Conservation (phyloP, 1,140 invertebrate species). For the Drosophila tsacasi region DNA sequence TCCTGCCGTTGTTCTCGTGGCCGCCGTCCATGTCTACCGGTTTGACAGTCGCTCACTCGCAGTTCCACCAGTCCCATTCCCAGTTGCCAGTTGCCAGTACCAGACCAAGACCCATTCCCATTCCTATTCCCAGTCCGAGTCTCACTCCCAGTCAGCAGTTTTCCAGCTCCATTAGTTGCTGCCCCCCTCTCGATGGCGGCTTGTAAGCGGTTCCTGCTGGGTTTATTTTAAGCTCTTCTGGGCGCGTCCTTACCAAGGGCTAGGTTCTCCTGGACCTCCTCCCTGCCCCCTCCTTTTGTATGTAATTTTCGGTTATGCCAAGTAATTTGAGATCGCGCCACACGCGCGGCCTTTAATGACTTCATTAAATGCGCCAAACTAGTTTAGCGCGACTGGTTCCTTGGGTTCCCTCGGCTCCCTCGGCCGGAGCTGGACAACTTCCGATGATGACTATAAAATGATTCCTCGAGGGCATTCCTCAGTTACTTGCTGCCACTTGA, state of each 20-base stretch:
- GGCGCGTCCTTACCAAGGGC: conserved; percentile 62
- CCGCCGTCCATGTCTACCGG: conserved; percentile 55
- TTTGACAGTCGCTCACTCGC: conserved; percentile 76
- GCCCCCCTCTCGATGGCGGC: conserved; percentile 23
- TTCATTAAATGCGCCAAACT: conserved; percentile 81
- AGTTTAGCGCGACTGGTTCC: conserved; percentile 58
- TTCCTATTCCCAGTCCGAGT: neutral
- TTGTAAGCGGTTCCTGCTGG: conserved; percentile 40
- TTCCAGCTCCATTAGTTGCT: conserved; percentile 66
- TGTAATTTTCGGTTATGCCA: conserved; percentile 82
- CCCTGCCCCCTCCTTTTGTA: conserved; percentile 41
- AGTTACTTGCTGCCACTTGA: conserved; percentile 55
- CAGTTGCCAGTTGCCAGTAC: conserved; percentile 25
- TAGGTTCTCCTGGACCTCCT: conserved; percentile 10
- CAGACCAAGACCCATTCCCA: conserved; percentile 3
- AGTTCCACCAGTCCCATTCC: conserved; percentile 27
- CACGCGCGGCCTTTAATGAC: conserved; percentile 84
- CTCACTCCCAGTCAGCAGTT: conserved; percentile 33
- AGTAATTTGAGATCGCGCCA: conserved; percentile 84
- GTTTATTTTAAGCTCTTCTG: conserved; percentile 71
- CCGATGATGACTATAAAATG: conserved; percentile 78
- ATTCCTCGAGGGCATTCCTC: conserved; percentile 71
- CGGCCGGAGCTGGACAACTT: conserved; percentile 48
- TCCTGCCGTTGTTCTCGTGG: conserved; percentile 35
- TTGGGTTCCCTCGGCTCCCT: conserved; percentile 38